Evolutionary conservation across 2,113 vertebrate species (phyloP), one percentile per base, ranked within the genome.

Genomic region (Vimba vimba): DNA sequence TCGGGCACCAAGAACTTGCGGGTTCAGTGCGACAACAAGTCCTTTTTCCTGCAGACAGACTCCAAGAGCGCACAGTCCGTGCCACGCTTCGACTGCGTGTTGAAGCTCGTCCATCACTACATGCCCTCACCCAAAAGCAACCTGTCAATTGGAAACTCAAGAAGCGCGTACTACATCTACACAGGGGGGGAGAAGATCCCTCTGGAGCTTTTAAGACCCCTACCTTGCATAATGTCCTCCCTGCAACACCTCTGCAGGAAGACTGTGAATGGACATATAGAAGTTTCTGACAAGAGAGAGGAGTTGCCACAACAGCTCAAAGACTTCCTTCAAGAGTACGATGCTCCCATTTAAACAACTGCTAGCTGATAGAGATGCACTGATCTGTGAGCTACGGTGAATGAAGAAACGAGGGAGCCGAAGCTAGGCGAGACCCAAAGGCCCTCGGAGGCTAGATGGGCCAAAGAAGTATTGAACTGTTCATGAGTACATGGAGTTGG

Each of bases 221-320:
- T 98, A 2, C 95, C 95, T 87, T 96, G 95, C 55, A 96, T 90
- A 2, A 93, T 98, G 88, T 97, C 97, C 85, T 96, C 95, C 0
- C 92, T 99, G 87, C 97, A 99, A 91, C 98, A 99, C 90, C 94
- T 99, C 87, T 99, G 98, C 91, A 95, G 98, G 82, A 99, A 98
- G 93, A 98, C 97, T 0, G 97, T 99, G 78, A 99, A 99, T 0
- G 96, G 97, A 82, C 96, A 97, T 90, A 89, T 97, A 92, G 96
- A 97, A 89, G 94, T 95, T 74, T 97, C 96, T 0, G 94, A 95
- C 75, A 96, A 95, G 85, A 94, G 94, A 90, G 96, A 97, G 74
- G 95, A 98, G 90, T 96, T 99, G 87, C 98, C 98, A 0, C 93
- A 93, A 68, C 94, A 95, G 87, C 95, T 99, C 11, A 96, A 96